These are phyloP conservation scores for Neogale vison DNA, from an alignment of 2,113 vertebrate genomes.

Conservation along the genomic window DNA sequence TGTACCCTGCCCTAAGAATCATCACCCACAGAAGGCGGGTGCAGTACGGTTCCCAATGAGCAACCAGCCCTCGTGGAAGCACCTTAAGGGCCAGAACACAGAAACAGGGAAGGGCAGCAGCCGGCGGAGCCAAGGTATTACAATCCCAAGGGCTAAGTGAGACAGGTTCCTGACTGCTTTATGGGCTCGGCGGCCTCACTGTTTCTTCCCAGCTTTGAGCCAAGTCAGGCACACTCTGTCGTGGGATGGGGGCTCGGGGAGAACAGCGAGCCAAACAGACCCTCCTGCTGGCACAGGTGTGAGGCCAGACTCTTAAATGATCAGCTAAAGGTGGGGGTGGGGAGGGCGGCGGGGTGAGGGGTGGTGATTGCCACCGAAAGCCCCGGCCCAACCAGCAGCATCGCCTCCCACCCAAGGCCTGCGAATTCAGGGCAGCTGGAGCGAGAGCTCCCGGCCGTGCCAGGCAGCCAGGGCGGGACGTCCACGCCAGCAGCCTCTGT, in stretches of 20 bases:
- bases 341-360: neutral
- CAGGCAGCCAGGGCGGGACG: neutral
- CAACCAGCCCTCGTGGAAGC: neutral
- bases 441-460: neutral
- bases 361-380: neutral
- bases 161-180: slow-evolving; percentile 38
- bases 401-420: slow-evolving; percentile 7
- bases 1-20: neutral
- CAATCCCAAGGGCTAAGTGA: slow-evolving; percentile 9
- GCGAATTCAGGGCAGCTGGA: slow-evolving; percentile 10
- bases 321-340: neutral
- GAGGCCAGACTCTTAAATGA: slow-evolving; percentile 32
- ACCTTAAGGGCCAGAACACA: neutral
- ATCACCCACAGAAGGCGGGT: neutral
- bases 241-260: neutral
- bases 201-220: slow-evolving; percentile 37
- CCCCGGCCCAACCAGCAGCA: neutral
- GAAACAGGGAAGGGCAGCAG: neutral
- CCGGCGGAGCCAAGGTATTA: neutral
- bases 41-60: neutral
- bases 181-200: neutral
- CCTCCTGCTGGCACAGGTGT: slow-evolving; percentile 35
- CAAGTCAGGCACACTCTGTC: slow-evolving; percentile 20
- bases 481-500: slow-evolving; percentile 22
- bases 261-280: slow-evolving; percentile 32